Base-by-base conservation (phyloP, 2,888 invertebrate genomes). In the Drosophila villosipedis region DNA sequence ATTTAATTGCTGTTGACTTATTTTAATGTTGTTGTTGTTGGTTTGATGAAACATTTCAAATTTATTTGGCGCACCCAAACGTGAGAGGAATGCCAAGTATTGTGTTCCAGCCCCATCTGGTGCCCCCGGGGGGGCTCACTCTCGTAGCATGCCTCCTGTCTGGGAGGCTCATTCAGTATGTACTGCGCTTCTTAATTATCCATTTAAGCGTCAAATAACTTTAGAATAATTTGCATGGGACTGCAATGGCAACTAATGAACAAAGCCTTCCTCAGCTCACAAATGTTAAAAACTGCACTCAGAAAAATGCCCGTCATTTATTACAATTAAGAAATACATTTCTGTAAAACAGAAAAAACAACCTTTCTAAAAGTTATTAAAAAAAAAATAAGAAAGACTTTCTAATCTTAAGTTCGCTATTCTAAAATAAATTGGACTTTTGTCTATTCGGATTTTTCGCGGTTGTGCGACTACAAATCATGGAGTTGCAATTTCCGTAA, bases 1-100 rank as follows among this genome's bases (percentile, higher is more conserved):
- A 78, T 73, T 81, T 73, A 73, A 64, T 77, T 79, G 77, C 58
- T 62, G 73, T 58, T 31, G 35, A 55, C 30, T 50, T 64, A 35
- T 58, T 41, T 30, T 39, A 47, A 19, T 52, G 33, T 16, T 52
- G 43, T 14, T 59, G 47, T 30, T 58, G 55, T 30, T 47, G 53
- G 31, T 35, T 33, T 78, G 73, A 79, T 81, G 82, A 81, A 81
- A 81, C 70, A 78, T 67, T 70, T 65, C 35, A 60, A 79, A 70
- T 81, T 73, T 79, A 78, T 78, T 73, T 81, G 63, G 49, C 69
- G 41, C 66, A 61, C 73, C 73, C 53, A 61, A 73, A 81, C 79
- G 79, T 79, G 79, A 67, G 35, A 14, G 41, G 82, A 73, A 78
- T 79, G 35, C 12, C 55, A 33, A 73, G 41, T 52, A 22, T 16